phyloP scores from a whole-genome alignment of 64 coral and sea anemone genomes.

The Hydrozoanthus tunicans region DNA sequence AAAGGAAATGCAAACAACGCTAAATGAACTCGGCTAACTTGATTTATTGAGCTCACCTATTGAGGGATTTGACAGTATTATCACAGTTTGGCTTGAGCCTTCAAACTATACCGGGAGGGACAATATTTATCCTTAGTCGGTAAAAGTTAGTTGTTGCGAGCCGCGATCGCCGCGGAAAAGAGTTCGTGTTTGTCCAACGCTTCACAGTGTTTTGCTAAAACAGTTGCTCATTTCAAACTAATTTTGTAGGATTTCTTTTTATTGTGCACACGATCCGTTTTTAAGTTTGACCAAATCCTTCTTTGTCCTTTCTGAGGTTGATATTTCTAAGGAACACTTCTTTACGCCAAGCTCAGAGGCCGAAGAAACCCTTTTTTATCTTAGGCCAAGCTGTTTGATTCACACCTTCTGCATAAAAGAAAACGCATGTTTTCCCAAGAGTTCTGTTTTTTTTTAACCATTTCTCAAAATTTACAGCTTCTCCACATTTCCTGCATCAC shows the following conservation, averaged over 20 bases:
- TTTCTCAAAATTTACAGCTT: background rate
- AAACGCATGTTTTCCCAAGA: background rate
- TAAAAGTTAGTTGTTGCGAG: background rate
- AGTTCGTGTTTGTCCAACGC: background rate
- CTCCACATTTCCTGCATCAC: background rate
- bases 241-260: background rate
- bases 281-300: background rate
- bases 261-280: background rate
- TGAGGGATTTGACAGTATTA: background rate
- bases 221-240: conserved; percentile 12
- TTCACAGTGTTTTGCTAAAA: background rate
- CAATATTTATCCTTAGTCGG: background rate
- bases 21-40: conserved; percentile 17
- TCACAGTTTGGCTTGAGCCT: background rate
- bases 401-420: background rate
- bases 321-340: background rate
- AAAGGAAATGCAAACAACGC: conserved; percentile 1
- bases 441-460: background rate
- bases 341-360: background rate
- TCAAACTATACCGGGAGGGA: too few relatives aligned
- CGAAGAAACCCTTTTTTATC: background rate
- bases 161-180: background rate
- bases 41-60: conserved; percentile 7
- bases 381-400: background rate
- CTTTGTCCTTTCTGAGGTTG: background rate